Evolutionary conservation across 2,113 vertebrate genomes (phyloP).

Genomic region (Nerophis ophidion): DNA sequence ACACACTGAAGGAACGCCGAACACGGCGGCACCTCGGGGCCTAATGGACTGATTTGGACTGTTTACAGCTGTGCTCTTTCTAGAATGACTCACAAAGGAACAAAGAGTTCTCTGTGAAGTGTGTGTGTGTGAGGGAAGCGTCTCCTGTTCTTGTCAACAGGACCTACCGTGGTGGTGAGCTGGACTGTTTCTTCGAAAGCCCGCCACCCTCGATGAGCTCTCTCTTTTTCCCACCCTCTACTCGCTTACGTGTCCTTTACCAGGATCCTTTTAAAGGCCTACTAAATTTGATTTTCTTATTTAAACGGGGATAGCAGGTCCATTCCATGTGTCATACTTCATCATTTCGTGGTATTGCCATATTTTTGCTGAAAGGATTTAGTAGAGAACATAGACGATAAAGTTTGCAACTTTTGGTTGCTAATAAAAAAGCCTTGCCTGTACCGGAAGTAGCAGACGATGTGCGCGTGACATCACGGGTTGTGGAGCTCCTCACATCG

Average conservation of each 20-base stretch:
- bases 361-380: no score
- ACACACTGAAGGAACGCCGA: conserved; percentile 56
- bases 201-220: conserved; percentile 16
- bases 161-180: conserved; percentile 36
- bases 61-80: conserved; percentile 65
- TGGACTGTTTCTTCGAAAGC: conserved; percentile 38
- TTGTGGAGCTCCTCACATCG: no score
- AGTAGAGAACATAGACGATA: no score
- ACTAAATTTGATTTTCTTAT: no score
- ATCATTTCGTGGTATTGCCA: no score
- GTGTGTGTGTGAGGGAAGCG: conserved; percentile 33
- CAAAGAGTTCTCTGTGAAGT: conserved; percentile 57
- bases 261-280: background rate
- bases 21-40: conserved; percentile 59
- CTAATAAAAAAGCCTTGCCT: no score
- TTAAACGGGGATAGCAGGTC: no score
- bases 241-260: conserved; percentile 14
- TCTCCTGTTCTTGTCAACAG: conserved; percentile 55
- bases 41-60: conserved; percentile 67
- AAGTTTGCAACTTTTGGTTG: no score
- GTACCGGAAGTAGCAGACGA: no score
- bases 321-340: no score
- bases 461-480: no score
- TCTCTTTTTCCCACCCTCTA: conserved; percentile 1
- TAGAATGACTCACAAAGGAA: conserved; percentile 65